Evolutionary conservation across 2,797 vertebrate genomes (phyloP).

Genomic region (Pipistrellus kuhlii): DNA sequence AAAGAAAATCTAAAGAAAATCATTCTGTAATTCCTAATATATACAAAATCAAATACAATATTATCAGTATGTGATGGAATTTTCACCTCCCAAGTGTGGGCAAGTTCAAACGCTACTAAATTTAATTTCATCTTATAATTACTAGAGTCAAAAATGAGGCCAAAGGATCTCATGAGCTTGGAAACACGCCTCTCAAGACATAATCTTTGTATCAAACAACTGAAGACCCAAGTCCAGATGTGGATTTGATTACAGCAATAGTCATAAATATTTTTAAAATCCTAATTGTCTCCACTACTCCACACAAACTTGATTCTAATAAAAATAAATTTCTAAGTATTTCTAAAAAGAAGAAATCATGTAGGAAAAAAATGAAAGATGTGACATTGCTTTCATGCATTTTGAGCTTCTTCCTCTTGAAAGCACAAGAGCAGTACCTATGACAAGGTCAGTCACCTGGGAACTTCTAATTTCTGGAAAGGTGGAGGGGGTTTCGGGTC

Average conservation of each 20-base stretch:
- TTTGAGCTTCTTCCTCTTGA: not conserved
- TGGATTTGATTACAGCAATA: not conserved
- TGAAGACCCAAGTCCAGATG: not conserved
- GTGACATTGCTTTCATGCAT: not conserved
- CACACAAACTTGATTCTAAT: not conserved
- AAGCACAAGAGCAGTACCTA: not conserved
- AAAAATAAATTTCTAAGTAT: not conserved
- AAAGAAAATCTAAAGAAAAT: not conserved
- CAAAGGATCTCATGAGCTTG: not conserved
- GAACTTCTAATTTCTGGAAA: slow-evolving; percentile 16
- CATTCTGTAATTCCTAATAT: slow-evolving; percentile 1
- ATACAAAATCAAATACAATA: not conserved
- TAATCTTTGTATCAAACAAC: not conserved
- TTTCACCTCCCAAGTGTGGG: not conserved
- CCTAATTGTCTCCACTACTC: not conserved
- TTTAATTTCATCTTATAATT: not conserved
- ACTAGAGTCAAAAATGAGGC: not conserved
- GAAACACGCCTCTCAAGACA: not conserved
- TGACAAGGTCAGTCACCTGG: not conserved
- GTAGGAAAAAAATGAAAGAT: not conserved
- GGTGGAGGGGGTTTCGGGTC: not conserved
- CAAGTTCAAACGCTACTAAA: not conserved
- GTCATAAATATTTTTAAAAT: not conserved
- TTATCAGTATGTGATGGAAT: not conserved
- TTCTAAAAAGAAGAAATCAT: not conserved